Percentiles rank a stretch among this genome's conserved stretches.
These are phyloP conservation scores for Acanthopleura granulata DNA, from an alignment of 2,888 invertebrate genomes.

Conservation along the genomic window DNA sequence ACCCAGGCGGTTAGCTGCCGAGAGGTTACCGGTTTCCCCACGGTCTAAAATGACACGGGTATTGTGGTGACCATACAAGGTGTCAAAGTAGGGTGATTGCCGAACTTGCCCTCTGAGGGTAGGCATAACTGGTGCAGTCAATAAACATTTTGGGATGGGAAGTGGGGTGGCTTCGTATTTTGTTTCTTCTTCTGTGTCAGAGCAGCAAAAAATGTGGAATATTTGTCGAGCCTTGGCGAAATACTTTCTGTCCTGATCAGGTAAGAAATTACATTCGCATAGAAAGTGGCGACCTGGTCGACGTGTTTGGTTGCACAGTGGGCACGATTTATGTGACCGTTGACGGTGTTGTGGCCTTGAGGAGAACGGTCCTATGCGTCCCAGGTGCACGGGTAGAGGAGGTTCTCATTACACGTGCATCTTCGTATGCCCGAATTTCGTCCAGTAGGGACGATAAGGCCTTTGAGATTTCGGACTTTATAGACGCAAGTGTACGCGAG, in stretches of 20 bases:
- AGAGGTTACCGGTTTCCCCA: no score
- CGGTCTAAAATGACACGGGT: no score
- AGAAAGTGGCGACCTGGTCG: background rate
- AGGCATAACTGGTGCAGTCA: background rate
- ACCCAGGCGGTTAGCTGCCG: no score
- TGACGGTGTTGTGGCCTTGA: no score
- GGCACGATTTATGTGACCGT: no score
- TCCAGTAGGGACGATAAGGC: conserved; percentile 24
- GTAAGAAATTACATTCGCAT: background rate
- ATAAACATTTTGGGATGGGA: no score
- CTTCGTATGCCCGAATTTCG: background rate
- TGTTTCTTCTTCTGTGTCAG: background rate
- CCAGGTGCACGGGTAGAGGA: no score
- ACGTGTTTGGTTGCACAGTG: no score
- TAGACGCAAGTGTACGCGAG: conserved; percentile 18
- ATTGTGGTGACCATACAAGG: conserved; percentile 40
- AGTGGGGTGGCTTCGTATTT: background rate
- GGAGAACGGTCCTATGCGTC: no score
- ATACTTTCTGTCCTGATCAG: background rate
- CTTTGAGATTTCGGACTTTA: conserved; percentile 19
- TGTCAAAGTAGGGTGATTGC: conserved; percentile 19
- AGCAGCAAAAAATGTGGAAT: background rate
- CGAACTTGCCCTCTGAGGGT: background rate
- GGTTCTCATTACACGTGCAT: no score
- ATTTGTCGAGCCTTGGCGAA: background rate